phyloP scores from a whole-genome alignment of 2,888 invertebrate genomes.

The Stictocephala bisonia region DNA sequence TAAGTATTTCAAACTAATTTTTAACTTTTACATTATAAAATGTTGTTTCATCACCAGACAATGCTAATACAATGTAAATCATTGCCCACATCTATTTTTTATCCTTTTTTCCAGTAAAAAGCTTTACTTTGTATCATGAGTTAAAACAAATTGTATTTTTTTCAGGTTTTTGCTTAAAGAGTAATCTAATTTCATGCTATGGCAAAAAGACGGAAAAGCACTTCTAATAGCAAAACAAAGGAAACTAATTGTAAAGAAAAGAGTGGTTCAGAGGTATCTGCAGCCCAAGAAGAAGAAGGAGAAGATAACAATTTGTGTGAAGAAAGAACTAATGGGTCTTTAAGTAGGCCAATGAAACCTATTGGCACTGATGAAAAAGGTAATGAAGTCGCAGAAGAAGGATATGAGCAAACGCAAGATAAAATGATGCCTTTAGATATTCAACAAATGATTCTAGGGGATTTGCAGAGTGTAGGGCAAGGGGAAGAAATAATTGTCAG shows the following conservation, averaged over 20 bases:
- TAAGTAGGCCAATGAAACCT: neutral
- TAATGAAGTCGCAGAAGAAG: neutral
- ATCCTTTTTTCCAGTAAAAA: no score
- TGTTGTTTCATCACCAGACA: no score
- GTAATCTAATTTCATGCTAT: no score
- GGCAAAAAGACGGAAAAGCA: constrained; percentile 25
- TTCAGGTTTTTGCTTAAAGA: no score
- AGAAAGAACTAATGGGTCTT: neutral
- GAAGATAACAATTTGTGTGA: neutral
- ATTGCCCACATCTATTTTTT: no score
- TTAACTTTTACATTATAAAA: no score
- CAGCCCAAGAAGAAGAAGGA: neutral
- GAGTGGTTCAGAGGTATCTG: neutral
- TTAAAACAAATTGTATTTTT: no score
- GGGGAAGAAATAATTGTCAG: constrained; percentile 42
- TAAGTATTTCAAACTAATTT: no score
- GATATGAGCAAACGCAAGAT: neutral
- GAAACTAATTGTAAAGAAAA: neutral
- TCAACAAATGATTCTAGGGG: constrained; percentile 52
- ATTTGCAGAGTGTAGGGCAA: constrained; percentile 47
- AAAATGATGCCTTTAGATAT: constrained; percentile 50
- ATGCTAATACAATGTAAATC: no score
- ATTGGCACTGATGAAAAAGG: neutral
- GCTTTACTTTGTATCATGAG: no score
- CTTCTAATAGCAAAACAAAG: constrained; percentile 1